Evolutionary conservation across 2,888 invertebrate genomes (phyloP).

Genomic region (Physocephala rufipes): DNA sequence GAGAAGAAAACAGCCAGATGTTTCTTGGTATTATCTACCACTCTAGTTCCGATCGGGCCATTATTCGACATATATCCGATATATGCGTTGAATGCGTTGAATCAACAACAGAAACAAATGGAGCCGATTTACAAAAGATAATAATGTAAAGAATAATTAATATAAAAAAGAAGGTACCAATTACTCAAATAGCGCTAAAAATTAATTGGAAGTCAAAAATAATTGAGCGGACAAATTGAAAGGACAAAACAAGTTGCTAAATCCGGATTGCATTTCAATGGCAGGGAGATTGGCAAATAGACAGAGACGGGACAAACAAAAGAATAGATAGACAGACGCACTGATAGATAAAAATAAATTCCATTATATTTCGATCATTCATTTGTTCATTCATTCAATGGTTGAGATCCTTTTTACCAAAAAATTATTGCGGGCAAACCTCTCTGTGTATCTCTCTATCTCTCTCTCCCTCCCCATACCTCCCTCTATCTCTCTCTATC

Average conservation of each 20-base stretch:
- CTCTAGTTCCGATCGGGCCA: no score
- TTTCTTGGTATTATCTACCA: neutral
- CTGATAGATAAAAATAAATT: neutral
- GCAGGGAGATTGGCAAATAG: conserved; percentile 1
- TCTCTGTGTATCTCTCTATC: no score
- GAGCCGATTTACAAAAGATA: conserved; percentile 28
- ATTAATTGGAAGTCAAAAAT: conserved; percentile 42
- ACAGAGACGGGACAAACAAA: no score
- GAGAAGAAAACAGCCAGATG: neutral
- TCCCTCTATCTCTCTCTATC: neutral
- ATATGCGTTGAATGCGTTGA: neutral
- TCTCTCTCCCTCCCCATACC: no score
- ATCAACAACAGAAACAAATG: conserved; percentile 16
- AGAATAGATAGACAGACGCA: no score
- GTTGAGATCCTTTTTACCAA: conserved; percentile 20
- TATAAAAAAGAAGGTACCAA: conserved; percentile 45
- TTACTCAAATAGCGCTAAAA: conserved; percentile 44
- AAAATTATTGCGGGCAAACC: conserved; percentile 25
- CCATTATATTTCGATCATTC: conserved; percentile 12
- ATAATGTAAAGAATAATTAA: conserved; percentile 39
- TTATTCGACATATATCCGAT: no score
- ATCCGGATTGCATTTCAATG: conserved; percentile 21
- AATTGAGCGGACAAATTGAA: conserved; percentile 31
- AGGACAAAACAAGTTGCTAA: conserved; percentile 26
- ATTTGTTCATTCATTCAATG: conserved; percentile 20